Evolutionary conservation across 2,113 vertebrate species (phyloP), one percentile per base, ranked within the genome.

Genomic region (Catharus bicknelli): DNA sequence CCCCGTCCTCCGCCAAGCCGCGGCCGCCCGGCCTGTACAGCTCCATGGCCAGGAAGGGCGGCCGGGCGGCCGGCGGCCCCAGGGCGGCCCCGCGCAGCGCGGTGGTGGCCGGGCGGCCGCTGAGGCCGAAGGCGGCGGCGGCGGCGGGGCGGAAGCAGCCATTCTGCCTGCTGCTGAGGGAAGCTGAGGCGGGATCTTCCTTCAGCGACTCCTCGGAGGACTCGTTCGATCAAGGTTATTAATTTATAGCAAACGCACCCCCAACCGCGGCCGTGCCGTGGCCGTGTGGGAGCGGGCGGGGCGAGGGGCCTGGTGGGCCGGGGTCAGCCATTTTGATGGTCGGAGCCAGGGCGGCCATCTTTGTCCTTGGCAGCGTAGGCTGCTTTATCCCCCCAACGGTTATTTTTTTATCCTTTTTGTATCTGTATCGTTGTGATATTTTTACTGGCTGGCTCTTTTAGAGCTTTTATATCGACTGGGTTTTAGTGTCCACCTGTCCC

Each of bases 201-300:
- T 98, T 97, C 97, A 98, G 98, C 66, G 98, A 98, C 96, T 99
- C 99, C 92, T 99, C 99, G 76, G 99, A 99, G 97, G 99, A 99
- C 98, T 99, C 99, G 73, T 99, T 99, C 82, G 99, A 99, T 97
- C 99, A 99, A 99, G 99, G 99, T 99, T 99, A 99, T 98, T 99
- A 99, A 98, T 96, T 98, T 93, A 85, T 95, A 93, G 89, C 98
- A 95, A 96, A 97, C 93, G 92, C 97, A 96, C 86, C 62, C 92
- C 90, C 75, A 30, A n/a, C 47, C 2, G 22, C 83, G 43, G 34
- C 63, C 51, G 51, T 22, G 36, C 88, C 69, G 13, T 22, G 93
- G 13, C 54, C 77, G 80, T 79, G 83, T 84, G 96, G 36, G 95
- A 42, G 94, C 5, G 76, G 95, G 82, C 1, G 54, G 47, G 11